Evolutionary conservation across 1,140 invertebrate species (phyloP).

Genomic region (Holotrichia oblita): DNA sequence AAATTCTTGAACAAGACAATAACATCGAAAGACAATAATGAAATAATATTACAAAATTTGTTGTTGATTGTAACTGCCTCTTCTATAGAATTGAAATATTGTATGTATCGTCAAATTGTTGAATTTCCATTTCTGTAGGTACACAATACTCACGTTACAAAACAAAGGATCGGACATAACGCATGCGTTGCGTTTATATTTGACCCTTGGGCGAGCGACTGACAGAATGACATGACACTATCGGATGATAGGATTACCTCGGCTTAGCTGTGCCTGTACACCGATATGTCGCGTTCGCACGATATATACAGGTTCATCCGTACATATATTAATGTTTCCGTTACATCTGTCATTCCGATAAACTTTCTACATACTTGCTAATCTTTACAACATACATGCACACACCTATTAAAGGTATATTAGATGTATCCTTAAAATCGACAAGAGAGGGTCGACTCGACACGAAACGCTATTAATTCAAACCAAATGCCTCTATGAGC

Average conservation of each 20-base stretch:
- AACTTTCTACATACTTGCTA: too few relatives aligned
- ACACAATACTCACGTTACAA: neutral
- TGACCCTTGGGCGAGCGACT: conserved; percentile 47
- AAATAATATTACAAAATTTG: too few relatives aligned
- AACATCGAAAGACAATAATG: too few relatives aligned
- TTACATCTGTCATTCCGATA: too few relatives aligned
- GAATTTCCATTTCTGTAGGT: neutral
- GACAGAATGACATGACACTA: conserved; percentile 61
- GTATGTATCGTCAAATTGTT: conserved; percentile 49
- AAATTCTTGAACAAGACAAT: too few relatives aligned
- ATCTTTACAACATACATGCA: too few relatives aligned
- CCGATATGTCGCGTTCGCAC: conserved; percentile 54
- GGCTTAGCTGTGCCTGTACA: conserved; percentile 57
- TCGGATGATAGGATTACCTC: conserved; percentile 59
- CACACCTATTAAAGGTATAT: too few relatives aligned
- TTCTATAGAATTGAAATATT: too few relatives aligned
- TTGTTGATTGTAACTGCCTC: too few relatives aligned
- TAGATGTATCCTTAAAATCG: too few relatives aligned
- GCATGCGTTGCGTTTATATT: conserved; percentile 1
- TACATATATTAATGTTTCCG: neutral
- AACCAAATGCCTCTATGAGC: conserved; percentile 49
- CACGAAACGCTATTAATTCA: conserved; percentile 49
- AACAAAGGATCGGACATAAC: neutral
- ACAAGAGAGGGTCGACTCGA: conserved; percentile 43
- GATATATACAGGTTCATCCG: conserved; percentile 41